These are phyloP conservation scores for Antedon mediterranea DNA, from an alignment of 53 echinoderm and acorn worm species.

Conservation along the genomic window DNA sequence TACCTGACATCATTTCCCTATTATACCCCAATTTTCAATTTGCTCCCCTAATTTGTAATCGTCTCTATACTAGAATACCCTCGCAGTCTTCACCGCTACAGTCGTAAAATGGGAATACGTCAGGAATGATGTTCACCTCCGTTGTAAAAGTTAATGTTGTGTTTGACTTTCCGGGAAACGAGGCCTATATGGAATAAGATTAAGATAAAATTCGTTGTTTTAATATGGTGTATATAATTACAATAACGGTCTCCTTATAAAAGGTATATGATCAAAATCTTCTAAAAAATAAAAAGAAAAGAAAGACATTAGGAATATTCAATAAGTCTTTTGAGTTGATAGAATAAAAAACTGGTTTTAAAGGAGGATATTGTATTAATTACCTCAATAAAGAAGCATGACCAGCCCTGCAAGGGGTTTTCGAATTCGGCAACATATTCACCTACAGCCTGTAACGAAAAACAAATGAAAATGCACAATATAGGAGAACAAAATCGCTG, in stretches of 20 bases:
- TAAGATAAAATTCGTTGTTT: neutral
- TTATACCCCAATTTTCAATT: too few relatives aligned
- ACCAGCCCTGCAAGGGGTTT: slow-evolving; percentile 18
- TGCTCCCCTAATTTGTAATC: too few relatives aligned
- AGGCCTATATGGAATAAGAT: slow-evolving; percentile 25
- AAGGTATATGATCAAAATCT: too few relatives aligned
- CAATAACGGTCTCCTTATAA: too few relatives aligned
- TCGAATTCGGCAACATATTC: slow-evolving; percentile 13
- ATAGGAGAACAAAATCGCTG: neutral
- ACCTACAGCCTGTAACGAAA: slow-evolving; percentile 2
- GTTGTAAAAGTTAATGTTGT: slow-evolving; percentile 39
- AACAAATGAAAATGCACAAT: neutral
- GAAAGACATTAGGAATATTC: neutral
- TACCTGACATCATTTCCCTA: too few relatives aligned
- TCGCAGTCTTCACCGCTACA: slow-evolving; percentile 45
- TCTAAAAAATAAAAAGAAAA: too few relatives aligned
- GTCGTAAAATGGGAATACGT: slow-evolving; percentile 33
- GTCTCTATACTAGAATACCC: slow-evolving; percentile 41
- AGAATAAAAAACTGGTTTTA: too few relatives aligned
- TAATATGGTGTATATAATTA: neutral
- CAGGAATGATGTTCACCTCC: slow-evolving; percentile 56
- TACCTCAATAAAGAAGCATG: slow-evolving; percentile 27
- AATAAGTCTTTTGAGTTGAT: neutral
- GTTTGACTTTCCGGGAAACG: slow-evolving; percentile 36
- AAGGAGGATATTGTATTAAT: too few relatives aligned